Conservation (phyloP, 2,797 vertebrate genomes). For the Pitangus sulphuratus region DNA sequence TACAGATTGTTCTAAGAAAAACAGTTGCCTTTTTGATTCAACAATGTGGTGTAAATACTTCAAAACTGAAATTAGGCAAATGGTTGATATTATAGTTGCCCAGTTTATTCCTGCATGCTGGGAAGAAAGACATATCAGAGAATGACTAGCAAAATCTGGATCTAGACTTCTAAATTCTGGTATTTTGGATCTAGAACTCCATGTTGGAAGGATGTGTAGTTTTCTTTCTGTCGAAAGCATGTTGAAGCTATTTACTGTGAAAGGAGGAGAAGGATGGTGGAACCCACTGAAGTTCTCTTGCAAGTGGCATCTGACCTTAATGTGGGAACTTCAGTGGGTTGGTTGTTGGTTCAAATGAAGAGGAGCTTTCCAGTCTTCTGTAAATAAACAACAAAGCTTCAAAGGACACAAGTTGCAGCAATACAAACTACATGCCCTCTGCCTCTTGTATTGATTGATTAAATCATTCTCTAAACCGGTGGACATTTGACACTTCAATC, state of each 20-base stretch:
- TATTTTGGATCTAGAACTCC: neutral
- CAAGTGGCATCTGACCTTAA: slow-evolving; percentile 28
- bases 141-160: neutral
- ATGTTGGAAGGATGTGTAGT: neutral
- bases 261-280: neutral
- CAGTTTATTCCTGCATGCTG: neutral
- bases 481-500: slow-evolving; percentile 41
- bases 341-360: neutral
- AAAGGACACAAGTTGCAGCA: slow-evolving; percentile 13
- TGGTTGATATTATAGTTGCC: neutral
- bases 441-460: slow-evolving; percentile 35
- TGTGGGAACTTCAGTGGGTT: neutral
- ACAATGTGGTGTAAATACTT: neutral
- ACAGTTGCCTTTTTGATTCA: neutral
- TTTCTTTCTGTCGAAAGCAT: neutral
- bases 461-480: neutral
- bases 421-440: neutral
- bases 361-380: slow-evolving; percentile 14
- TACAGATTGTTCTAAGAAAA: neutral
- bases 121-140: neutral
- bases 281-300: slow-evolving; percentile 27
- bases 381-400: slow-evolving; percentile 51
- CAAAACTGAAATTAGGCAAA: slow-evolving; percentile 4
- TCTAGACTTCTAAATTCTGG: neutral
- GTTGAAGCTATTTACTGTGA: neutral